Conservation (phyloP, 2,113 vertebrate species). For the Hypanus sabinus region DNA sequence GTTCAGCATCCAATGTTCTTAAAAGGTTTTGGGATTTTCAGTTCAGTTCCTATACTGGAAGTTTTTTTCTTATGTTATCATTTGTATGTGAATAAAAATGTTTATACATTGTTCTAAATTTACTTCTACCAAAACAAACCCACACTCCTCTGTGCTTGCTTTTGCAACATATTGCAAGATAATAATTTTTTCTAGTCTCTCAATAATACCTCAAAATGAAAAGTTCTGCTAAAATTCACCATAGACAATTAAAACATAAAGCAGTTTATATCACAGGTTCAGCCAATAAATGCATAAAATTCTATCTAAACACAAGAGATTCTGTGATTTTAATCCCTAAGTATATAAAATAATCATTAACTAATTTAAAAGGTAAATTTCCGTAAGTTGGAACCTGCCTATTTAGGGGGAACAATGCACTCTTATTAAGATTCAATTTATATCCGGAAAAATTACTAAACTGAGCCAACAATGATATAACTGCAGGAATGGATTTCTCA, state of each 20-base stretch:
- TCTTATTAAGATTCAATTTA: too few relatives aligned
- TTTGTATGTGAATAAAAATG: background rate
- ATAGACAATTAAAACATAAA: background rate
- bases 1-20: background rate
- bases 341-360: too few relatives aligned
- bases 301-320: background rate
- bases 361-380: too few relatives aligned
- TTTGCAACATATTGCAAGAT: background rate
- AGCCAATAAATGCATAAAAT: background rate
- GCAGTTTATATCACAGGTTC: background rate
- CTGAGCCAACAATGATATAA: too few relatives aligned
- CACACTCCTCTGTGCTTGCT: background rate
- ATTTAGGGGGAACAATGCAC: too few relatives aligned
- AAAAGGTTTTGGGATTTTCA: background rate
- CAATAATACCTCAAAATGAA: background rate
- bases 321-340: too few relatives aligned
- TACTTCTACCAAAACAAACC: background rate
- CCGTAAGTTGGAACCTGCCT: too few relatives aligned
- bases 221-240: background rate
- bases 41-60: background rate
- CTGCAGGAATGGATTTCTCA: too few relatives aligned
- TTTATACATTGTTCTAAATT: background rate
- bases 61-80: background rate
- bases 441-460: too few relatives aligned
- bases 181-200: background rate